Base-by-base conservation (phyloP, 2,113 vertebrate species). In the Tachysurus vachellii region DNA sequence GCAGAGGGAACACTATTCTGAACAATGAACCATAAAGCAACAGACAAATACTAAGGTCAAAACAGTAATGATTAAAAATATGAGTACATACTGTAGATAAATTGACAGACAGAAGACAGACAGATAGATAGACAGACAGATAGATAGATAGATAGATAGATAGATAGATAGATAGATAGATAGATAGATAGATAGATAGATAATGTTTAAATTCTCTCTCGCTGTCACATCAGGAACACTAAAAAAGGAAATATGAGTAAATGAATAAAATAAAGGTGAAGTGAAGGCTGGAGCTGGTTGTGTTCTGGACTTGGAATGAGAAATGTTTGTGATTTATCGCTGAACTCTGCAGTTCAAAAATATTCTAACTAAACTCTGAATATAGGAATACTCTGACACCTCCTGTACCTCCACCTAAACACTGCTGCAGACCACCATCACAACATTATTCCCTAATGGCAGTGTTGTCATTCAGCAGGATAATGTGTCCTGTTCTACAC, bases 81-180 rank as follows among this genome's bases (percentile, higher is more conserved):
- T n/a, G n/a, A n/a, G n/a, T n/a, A n/a, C n/a, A n/a, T n/a, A n/a
- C n/a, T n/a, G n/a, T n/a, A n/a, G n/a, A n/a, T n/a, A n/a, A n/a
- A n/a, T n/a, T n/a, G n/a, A n/a, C n/a, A n/a, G n/a, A n/a, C n/a
- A n/a, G n/a, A n/a, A n/a, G n/a, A n/a, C 11, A 66, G 44, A 50
- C 10, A 1, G 1, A 21, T 1, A 82, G 50, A 47, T 62, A 75
- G 61, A 84, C 19, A 23, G n/a, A 77, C n/a, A 64, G 31, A 31
- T 4, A 79, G 36, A 36, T 36, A 70, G 90, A 86, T 88, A 93
- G 91, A 56, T 23, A 91, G 88, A 89, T 13, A 66, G 91, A 91
- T 23, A 82, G 80, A 82, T 19, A 19, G 68, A 70, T 19, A 42
- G 68, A 71, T 42, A 71, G 66, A 10, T 68, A 47, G 44, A 47